Percentiles rank a stretch among this genome's conserved stretches.
Conservation (phyloP, 2,888 invertebrate species). For the Agriotes lineatus region DNA sequence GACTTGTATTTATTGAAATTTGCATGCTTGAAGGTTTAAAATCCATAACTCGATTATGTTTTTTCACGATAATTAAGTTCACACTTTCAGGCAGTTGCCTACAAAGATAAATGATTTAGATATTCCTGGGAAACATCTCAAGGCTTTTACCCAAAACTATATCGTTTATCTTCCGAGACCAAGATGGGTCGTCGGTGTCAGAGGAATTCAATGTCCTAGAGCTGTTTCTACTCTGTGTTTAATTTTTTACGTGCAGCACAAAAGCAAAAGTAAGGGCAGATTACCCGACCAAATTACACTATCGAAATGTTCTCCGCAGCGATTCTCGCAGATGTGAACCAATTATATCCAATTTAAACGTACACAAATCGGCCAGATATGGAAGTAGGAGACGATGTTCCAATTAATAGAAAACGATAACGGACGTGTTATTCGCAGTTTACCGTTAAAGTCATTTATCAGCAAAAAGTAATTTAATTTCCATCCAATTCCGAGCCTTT, state of each 20-base stretch:
- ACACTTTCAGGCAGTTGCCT: not conserved
- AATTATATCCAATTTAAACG: not conserved
- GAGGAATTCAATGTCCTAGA: not conserved
- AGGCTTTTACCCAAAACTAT: conserved; percentile 26
- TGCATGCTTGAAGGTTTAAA: too few species aligned
- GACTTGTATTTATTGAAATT: too few species aligned
- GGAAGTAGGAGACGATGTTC: not conserved
- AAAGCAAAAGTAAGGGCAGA: not conserved
- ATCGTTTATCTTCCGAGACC: conserved; percentile 1
- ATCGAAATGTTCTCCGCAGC: not conserved
- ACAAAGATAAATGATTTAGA: conserved; percentile 32
- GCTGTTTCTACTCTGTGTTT: not conserved
- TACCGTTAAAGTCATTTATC: conserved; percentile 1
- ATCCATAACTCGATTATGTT: too few species aligned
- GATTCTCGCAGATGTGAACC: not conserved
- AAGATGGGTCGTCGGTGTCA: not conserved
- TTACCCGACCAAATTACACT: not conserved
- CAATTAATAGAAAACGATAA: conserved; percentile 18
- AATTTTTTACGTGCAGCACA: not conserved
- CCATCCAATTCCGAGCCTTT: too few species aligned
- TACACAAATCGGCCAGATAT: not conserved
- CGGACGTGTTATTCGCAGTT: not conserved
- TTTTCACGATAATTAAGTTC: not conserved
- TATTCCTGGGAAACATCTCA: conserved; percentile 28
- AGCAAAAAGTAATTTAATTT: not conserved